phyloP scores from a whole-genome alignment of 2,888 invertebrate genomes.

The Alentia gelatinosa region DNA sequence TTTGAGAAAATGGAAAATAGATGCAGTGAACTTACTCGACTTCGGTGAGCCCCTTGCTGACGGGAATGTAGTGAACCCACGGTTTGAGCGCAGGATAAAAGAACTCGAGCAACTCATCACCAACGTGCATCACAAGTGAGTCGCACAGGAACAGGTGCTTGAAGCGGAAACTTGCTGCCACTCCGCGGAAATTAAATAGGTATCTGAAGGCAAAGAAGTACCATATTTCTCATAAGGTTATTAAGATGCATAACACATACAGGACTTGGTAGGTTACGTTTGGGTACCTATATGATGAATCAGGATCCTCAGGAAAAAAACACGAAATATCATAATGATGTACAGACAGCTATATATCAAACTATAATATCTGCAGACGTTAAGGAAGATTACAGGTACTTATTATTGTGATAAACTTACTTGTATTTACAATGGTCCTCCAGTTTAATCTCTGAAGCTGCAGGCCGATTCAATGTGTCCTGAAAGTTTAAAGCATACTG shows the following conservation, averaged over 20 bases:
- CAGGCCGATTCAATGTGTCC: conserved; percentile 92
- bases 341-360: background rate
- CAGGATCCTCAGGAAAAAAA: too few relatives aligned
- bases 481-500: conserved; percentile 75
- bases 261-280: too few relatives aligned
- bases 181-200: conserved; percentile 97
- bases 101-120: conserved; percentile 96
- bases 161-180: conserved; percentile 97
- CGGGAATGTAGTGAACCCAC: conserved; percentile 97
- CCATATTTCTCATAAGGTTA: too few relatives aligned
- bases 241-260: too few relatives aligned
- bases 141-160: conserved; percentile 96
- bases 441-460: conserved; percentile 92
- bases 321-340: background rate
- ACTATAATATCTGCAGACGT: too few relatives aligned
- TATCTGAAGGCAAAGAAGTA: conserved; percentile 87
- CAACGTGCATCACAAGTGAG: conserved; percentile 96
- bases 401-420: too few relatives aligned
- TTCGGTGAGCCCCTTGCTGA: conserved; percentile 87
- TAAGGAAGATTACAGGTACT: too few relatives aligned
- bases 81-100: conserved; percentile 94
- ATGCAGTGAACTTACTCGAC: conserved; percentile 84
- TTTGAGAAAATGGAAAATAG: too few relatives aligned
- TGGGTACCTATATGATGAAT: too few relatives aligned
- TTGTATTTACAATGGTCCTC: conserved; percentile 91